Evolutionary conservation across 2,888 invertebrate genomes (phyloP).

Genomic region (Callinectes sapidus): DNA sequence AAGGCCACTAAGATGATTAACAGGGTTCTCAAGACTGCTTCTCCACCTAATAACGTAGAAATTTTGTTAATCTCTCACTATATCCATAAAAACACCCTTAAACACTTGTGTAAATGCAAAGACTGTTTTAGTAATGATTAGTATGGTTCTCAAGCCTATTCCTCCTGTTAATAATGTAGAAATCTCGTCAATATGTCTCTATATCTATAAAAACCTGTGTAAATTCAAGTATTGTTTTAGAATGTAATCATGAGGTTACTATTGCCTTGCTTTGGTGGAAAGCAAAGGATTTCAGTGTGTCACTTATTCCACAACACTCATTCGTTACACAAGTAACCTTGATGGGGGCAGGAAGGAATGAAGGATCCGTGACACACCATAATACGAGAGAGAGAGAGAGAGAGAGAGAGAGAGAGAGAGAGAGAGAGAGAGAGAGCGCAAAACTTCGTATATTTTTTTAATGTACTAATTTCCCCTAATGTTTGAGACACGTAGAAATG

Average conservation of each 20-base stretch:
- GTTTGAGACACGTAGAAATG: background rate
- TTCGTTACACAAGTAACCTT: background rate
- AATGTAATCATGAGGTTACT: background rate
- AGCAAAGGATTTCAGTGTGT: background rate
- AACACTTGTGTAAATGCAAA: too few relatives aligned
- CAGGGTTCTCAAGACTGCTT: too few relatives aligned
- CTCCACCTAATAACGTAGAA: too few relatives aligned
- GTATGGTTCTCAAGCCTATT: too few relatives aligned
- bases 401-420: conserved; percentile 1
- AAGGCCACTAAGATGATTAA: too few relatives aligned
- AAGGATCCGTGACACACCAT: background rate
- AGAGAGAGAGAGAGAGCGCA: background rate
- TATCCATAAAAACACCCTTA: too few relatives aligned
- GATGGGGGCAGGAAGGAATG: background rate
- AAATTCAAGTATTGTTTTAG: too few relatives aligned
- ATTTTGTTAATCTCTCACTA: too few relatives aligned
- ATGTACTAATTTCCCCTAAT: background rate
- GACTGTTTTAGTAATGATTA: too few relatives aligned
- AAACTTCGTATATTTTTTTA: background rate
- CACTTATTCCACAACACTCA: background rate
- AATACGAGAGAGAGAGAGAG: background rate
- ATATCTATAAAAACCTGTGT: too few relatives aligned
- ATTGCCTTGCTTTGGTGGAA: background rate
- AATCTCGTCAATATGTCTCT: too few relatives aligned
- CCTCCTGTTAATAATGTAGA: too few relatives aligned